Conservation (phyloP, 2,113 vertebrate species). For the Anarrhichthys ocellatus region DNA sequence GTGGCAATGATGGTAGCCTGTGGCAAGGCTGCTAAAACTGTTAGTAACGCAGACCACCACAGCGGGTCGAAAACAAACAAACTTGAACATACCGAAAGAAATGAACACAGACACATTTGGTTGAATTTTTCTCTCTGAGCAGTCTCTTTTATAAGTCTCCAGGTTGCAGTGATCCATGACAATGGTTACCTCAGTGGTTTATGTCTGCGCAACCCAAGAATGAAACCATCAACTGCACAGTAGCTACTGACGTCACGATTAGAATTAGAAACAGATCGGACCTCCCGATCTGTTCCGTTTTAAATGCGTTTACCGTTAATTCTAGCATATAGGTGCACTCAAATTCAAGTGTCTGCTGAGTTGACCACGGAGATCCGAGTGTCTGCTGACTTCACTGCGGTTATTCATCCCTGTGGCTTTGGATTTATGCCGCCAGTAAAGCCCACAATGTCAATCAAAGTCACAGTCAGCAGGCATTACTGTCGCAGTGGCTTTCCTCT, state of each 20-base stretch:
- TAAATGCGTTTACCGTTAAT: too few species aligned
- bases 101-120: conserved; percentile 31
- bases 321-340: too few species aligned
- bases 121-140: conserved; percentile 35
- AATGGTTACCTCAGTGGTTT: conserved; percentile 47
- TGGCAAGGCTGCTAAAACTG: conserved; percentile 50
- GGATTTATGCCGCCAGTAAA: conserved; percentile 66
- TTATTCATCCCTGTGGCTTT: conserved; percentile 58
- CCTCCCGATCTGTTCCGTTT: too few species aligned
- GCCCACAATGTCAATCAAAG: conserved; percentile 73
- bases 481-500: conserved; percentile 7
- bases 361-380: too few species aligned
- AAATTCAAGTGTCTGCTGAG: too few species aligned
- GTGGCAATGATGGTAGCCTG: conserved; percentile 35
- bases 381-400: too few species aligned
- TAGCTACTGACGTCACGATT: conserved; percentile 34
- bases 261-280: too few species aligned
- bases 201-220: conserved; percentile 28
- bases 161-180: conserved; percentile 35
- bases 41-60: conserved; percentile 66
- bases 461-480: conserved; percentile 54
- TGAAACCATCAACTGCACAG: conserved; percentile 45
- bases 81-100: conserved; percentile 28
- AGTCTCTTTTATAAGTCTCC: conserved; percentile 31
- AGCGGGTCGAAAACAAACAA: conserved; percentile 43